phyloP scores from a whole-genome alignment of 1,140 invertebrate genomes.

The Ooceraea biroi region DNA sequence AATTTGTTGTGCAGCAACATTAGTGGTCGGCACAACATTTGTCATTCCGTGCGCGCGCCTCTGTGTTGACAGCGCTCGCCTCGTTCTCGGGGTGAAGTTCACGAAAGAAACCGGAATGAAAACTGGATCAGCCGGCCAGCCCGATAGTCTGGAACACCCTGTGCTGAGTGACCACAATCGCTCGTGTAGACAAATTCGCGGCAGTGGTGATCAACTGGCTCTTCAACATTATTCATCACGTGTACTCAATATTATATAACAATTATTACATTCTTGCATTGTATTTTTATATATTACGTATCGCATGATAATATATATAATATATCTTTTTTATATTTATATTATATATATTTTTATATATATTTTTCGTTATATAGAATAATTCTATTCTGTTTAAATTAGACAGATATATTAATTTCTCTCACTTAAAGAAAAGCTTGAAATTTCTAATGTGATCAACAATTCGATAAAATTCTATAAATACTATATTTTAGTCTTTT shows the following conservation, averaged over 20 bases:
- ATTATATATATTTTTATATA: no score
- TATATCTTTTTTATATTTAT: no score
- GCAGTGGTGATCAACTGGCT: conserved; percentile 81
- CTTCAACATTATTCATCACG: neutral
- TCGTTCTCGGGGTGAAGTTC: conserved; percentile 83
- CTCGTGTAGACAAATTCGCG: conserved; percentile 85
- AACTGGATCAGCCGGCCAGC: conserved; percentile 80
- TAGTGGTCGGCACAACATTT: conserved; percentile 82
- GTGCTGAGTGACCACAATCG: conserved; percentile 83
- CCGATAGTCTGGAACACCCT: conserved; percentile 52
- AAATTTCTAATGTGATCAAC: neutral
- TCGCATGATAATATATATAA: neutral
- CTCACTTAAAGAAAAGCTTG: neutral
- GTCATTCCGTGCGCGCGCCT: conserved; percentile 83
- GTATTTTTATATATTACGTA: neutral
- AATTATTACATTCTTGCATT: conserved; percentile 15
- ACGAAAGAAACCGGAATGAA: conserved; percentile 77
- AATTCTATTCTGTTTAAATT: no score
- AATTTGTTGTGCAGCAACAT: conserved; percentile 86
- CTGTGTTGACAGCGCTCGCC: conserved; percentile 85
- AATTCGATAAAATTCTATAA: neutral
- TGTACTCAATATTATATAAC: neutral
- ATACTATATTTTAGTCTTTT: conserved; percentile 21
- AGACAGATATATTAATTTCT: no score
- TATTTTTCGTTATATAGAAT: no score